phyloP scores from a whole-genome alignment of 2,113 vertebrate genomes.

The Anas platyrhynchos region DNA sequence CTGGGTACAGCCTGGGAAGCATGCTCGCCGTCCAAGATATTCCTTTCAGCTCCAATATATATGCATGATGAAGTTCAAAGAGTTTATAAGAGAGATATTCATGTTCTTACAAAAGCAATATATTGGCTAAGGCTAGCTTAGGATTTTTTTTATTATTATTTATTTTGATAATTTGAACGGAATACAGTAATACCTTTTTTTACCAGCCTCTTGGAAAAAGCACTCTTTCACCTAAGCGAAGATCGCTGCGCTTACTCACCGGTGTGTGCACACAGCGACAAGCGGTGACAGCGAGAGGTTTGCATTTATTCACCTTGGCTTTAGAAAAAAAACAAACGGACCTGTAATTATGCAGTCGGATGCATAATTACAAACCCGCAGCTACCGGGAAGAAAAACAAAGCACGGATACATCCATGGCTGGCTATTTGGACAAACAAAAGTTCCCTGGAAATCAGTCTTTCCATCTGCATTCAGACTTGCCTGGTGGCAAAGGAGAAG shows the following conservation, averaged over 20 bases:
- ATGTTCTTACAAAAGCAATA: not conserved
- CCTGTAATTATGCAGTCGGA: accelerated
- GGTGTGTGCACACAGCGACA: not conserved
- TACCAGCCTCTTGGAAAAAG: not conserved
- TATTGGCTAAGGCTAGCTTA: not conserved
- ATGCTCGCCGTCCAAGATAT: not conserved
- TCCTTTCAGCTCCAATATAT: slow-evolving; percentile 9
- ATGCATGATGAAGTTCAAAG: not conserved
- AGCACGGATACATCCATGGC: not conserved
- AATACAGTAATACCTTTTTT: not conserved
- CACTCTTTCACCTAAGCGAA: not conserved
- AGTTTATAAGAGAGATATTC: not conserved
- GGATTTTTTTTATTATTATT: not conserved
- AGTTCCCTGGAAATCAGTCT: not conserved
- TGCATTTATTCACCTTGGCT: accelerated
- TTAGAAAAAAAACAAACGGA: not conserved
- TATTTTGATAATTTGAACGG: not conserved
- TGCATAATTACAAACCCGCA: not conserved
- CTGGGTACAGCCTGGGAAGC: slow-evolving; percentile 12
- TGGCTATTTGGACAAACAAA: not conserved
- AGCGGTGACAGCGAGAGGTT: not conserved
- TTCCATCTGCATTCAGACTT: not conserved
- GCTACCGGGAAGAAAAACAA: not conserved
- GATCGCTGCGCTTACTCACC: not conserved
- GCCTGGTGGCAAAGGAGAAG: not conserved